Evolutionary conservation across 2,888 invertebrate genomes (phyloP), one percentile per base, ranked within the genome.

Genomic region (Taphrorychus bicolor): DNA sequence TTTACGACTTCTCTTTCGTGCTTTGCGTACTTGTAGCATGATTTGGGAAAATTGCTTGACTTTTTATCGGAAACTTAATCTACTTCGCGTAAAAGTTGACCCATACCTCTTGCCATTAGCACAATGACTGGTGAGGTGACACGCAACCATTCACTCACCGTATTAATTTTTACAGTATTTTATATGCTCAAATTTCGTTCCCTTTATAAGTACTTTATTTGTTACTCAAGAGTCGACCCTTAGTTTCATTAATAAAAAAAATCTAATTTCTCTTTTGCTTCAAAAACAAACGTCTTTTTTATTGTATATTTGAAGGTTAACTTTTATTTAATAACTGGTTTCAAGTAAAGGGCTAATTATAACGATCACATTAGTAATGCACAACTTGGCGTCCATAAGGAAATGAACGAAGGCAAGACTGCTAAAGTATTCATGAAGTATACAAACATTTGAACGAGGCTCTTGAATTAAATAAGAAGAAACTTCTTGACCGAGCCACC

Each of bases 31-130:
- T 73, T 66, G 73, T 78, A 71, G 80, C 81, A 80, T 81, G 80
- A 81, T 82, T 80, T 78, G 76, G 78, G 77, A 78, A 79, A 80
- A 80, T 79, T 78, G 79, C 79, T 71, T 73, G 73, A 62, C 59
- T 53, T 71, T 76, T 73, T 81, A 81, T 82, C 82, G 74, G 76
- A 71, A 71, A 77, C 75, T 77, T 76, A 78, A 82, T 81, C 81
- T 79, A 72, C 64, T 68, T 72, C 72, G 73, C 76, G 77, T 73
- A 78, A 77, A 77, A 80, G 79, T 79, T 78, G 80, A 77, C 78
- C 78, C 76, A 75, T 80, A 77, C 79, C 79, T 77, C 41, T 77
- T 76, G 74, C 79, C 78, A 80, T 80, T 81, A 80, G 78, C 78
- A 77, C 80, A 80, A 81, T 80, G 80, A 80, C 81, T 79, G 76